Evolutionary conservation across 2,113 vertebrate genomes (phyloP), one percentile per base, ranked within the genome.

Genomic region (Noctilio leporinus): DNA sequence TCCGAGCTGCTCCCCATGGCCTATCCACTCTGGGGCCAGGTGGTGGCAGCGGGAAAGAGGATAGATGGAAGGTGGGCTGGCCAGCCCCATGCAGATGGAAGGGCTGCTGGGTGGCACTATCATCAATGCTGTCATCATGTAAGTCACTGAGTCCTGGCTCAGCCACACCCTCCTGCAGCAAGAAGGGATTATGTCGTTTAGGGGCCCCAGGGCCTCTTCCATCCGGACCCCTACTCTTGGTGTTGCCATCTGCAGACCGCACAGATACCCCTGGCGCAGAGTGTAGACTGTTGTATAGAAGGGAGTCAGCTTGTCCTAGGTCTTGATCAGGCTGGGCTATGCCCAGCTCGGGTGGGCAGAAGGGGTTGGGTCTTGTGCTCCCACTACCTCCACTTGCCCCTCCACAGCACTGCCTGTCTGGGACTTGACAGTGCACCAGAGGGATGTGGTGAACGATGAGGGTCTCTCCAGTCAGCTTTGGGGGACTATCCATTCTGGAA

Each of bases 361-460:
- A 99, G 2, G 99, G 98, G 77, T 99, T 99, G 97, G 98, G 97
- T 96, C 99, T 98, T 92, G 99, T 98, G 97, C 97, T 97, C 88
- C 99, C 94, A 24, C 93, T 40, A 1, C 95, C 33, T 59, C 92
- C 97, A 33, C 96, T n/a, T 28, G 95, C 69, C 0, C 98, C 90
- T 55, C 97, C 97, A 53, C 99, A 98, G 75, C 98, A 99, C 92
- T 98, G 98, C 33, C 98, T 98, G 5, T 99, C 99, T 0, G 99
- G 99, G 90, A 99, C 99, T 97, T 99, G 99, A 97, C 99, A 99
- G 94, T 99, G 99, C 89, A 99, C 99, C 98, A 99, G 98, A 24
- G 99, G 99, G 92, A 99, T 99, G 97, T 99, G 99, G 97, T 99
- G 99, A 94, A 99, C 99, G 22, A 99, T 99, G 97, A 99, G 98